Percentiles rank a stretch among this genome's conserved stretches.
phyloP scores from a whole-genome alignment of 1,140 invertebrate genomes.

The Pogonus chalceus region DNA sequence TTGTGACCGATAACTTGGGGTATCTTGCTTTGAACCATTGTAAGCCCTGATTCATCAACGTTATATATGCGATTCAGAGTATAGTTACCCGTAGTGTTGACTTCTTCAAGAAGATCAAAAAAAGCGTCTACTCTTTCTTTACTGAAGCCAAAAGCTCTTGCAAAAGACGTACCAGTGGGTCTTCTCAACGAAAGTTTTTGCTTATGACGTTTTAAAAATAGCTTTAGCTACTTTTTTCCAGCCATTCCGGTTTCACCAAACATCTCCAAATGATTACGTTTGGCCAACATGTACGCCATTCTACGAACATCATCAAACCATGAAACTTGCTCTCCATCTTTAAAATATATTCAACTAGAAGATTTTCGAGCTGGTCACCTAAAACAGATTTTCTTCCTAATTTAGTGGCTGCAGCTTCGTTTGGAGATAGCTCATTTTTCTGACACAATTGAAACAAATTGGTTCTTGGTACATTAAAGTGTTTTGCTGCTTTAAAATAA shows the following conservation, averaged over 20 bases:
- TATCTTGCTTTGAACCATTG: constrained; percentile 19
- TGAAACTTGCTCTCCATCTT: constrained; percentile 18
- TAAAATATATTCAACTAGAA: constrained; percentile 15
- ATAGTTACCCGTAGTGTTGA: constrained; percentile 22
- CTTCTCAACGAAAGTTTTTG: constrained; percentile 23
- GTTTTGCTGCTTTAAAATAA: no score
- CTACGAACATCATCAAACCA: constrained; percentile 18
- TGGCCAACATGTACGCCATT: constrained; percentile 18
- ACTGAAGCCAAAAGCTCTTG: constrained; percentile 25
- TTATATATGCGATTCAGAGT: no score
- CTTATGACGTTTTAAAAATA: constrained; percentile 22
- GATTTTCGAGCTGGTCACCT: constrained; percentile 11
- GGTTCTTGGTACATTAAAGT: no score
- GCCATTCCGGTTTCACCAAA: constrained; percentile 15
- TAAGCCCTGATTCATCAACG: no score
- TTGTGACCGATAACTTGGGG: constrained; percentile 21
- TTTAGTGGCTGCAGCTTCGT: background rate
- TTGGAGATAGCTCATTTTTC: background rate
- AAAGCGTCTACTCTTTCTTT: constrained; percentile 26
- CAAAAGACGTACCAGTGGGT: constrained; percentile 27
- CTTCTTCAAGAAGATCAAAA: constrained; percentile 25
- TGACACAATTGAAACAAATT: no score
- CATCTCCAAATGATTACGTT: constrained; percentile 16
- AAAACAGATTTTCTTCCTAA: constrained; percentile 8
- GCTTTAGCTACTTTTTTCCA: no score